A percentile compares a stretch with the other conserved stretches of the same genome.
These are phyloP conservation scores for Mantis religiosa DNA, from an alignment of 2,888 invertebrate species.

Conservation along the genomic window DNA sequence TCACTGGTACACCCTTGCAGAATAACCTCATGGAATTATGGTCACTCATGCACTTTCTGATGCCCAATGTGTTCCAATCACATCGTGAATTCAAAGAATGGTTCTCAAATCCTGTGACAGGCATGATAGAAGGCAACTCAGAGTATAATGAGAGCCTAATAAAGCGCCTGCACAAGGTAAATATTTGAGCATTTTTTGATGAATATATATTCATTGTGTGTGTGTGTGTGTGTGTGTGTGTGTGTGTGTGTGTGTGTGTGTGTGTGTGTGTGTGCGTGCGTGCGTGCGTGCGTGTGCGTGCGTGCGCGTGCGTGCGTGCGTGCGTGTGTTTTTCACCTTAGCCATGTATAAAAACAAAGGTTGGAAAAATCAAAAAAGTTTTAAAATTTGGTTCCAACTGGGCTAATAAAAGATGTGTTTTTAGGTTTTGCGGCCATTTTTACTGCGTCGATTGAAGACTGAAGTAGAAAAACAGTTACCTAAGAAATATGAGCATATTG, in stretches of 20 bases:
- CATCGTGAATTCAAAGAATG: slow-evolving; percentile 96
- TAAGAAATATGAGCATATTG: slow-evolving; percentile 91
- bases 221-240: too few species aligned
- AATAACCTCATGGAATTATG: slow-evolving; percentile 95
- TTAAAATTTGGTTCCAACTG: too few species aligned
- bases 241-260: too few species aligned
- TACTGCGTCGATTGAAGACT: slow-evolving; percentile 83
- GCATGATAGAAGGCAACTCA: slow-evolving; percentile 90
- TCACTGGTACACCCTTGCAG: slow-evolving; percentile 94
- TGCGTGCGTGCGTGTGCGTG: too few species aligned
- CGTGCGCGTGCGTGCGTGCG: too few species aligned
- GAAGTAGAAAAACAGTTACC: slow-evolving; percentile 98
- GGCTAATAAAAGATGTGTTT: slow-evolving; percentile 34
- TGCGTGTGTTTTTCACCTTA: too few species aligned
- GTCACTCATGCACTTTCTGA: slow-evolving; percentile 97
- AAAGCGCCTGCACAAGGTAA: slow-evolving; percentile 82
- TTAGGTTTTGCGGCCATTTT: slow-evolving; percentile 86
- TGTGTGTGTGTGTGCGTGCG: too few species aligned
- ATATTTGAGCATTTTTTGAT: too few species aligned
- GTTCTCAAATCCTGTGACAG: slow-evolving; percentile 96
- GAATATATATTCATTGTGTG: too few species aligned
- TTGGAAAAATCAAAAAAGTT: too few species aligned
- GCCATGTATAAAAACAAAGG: too few species aligned
- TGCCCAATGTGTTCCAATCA: slow-evolving; percentile 95
- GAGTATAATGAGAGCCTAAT: slow-evolving; percentile 89